Conservation (phyloP, 2,113 vertebrate species). For the Brachyhypopomus occidentalis region DNA sequence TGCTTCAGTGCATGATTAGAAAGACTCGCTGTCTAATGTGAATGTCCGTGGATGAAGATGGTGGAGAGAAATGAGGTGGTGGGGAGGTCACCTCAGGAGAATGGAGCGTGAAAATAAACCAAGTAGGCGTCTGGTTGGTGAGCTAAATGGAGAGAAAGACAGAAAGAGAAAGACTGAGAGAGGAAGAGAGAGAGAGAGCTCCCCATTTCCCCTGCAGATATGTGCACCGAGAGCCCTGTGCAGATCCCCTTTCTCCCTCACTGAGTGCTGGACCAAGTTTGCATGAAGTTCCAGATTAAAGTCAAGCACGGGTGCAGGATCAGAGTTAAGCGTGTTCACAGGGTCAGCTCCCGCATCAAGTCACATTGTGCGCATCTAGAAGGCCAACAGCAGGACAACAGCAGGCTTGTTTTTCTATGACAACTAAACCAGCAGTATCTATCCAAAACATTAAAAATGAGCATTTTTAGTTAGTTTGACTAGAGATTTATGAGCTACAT, state of each 20-base stretch:
- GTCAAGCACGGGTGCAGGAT: too few species aligned
- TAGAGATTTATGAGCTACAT: background rate
- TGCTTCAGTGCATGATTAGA: slow-evolving; percentile 49
- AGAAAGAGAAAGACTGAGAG: slow-evolving; percentile 24
- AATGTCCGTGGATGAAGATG: slow-evolving; percentile 62
- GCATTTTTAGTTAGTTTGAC: background rate
- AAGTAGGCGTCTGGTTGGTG: slow-evolving; percentile 22
- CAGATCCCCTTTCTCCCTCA: background rate
- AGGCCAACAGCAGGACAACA: background rate
- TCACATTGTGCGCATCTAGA: background rate
- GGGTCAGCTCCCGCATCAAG: too few species aligned
- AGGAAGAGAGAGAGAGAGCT: slow-evolving; percentile 44
- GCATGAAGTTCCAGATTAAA: too few species aligned
- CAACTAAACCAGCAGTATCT: background rate
- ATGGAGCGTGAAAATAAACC: slow-evolving; percentile 68
- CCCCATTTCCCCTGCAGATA: slow-evolving; percentile 58
- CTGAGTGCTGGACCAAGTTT: too few species aligned
- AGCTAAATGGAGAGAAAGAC: background rate
- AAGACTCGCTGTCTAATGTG: slow-evolving; percentile 47
- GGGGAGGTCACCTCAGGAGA: slow-evolving; percentile 39
- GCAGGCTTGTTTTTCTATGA: background rate
- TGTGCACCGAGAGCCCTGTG: background rate
- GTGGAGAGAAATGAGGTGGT: slow-evolving; percentile 39
- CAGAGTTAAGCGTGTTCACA: background rate
- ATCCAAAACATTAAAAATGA: background rate